A percentile compares a stretch with the other conserved stretches of the same genome.
phyloP scores from a whole-genome alignment of 2,888 invertebrate species.

The Platycheirus albimanus region DNA sequence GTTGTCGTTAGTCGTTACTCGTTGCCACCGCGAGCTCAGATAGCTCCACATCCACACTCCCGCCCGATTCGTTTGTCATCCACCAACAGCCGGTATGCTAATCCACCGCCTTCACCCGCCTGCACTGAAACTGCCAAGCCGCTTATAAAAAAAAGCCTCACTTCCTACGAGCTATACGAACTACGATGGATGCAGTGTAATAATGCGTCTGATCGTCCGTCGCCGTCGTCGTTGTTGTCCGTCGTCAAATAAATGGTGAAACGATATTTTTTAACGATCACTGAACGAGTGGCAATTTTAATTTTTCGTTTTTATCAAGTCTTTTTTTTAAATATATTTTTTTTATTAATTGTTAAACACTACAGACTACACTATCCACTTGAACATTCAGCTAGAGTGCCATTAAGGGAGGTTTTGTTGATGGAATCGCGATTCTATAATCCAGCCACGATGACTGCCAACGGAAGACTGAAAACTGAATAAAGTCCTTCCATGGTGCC shows the following conservation, averaged over 20 bases:
- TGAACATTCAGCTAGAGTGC: constrained; percentile 43
- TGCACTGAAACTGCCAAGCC: constrained; percentile 16
- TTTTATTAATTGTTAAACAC: constrained; percentile 64
- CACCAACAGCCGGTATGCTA: constrained; percentile 65
- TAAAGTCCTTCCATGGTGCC: constrained; percentile 71
- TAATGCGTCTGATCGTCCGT: constrained; percentile 55
- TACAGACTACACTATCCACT: constrained; percentile 53
- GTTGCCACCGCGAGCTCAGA: constrained; percentile 23
- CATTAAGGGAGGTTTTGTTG: constrained; percentile 42
- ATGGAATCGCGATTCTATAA: constrained; percentile 50
- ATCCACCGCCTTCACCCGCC: constrained; percentile 62
- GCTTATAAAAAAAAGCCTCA: constrained; percentile 43
- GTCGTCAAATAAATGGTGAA: constrained; percentile 65
- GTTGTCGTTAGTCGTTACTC: no score
- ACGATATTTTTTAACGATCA: constrained; percentile 66
- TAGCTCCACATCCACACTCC: constrained; percentile 52
- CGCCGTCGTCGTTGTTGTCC: no score
- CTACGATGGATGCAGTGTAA: constrained; percentile 26
- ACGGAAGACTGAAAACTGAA: constrained; percentile 71
- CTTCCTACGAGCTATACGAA: constrained; percentile 50
- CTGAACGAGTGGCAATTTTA: constrained; percentile 50
- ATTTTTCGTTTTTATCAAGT: constrained; percentile 32
- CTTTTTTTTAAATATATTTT: constrained; percentile 32
- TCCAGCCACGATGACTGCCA: constrained; percentile 74
- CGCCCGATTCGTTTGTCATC: constrained; percentile 34